Percentiles rank a stretch among this genome's conserved stretches.
These are phyloP conservation scores for Petrocephalus schoutedeni DNA, from an alignment of 2,797 vertebrate species.

Conservation along the genomic window DNA sequence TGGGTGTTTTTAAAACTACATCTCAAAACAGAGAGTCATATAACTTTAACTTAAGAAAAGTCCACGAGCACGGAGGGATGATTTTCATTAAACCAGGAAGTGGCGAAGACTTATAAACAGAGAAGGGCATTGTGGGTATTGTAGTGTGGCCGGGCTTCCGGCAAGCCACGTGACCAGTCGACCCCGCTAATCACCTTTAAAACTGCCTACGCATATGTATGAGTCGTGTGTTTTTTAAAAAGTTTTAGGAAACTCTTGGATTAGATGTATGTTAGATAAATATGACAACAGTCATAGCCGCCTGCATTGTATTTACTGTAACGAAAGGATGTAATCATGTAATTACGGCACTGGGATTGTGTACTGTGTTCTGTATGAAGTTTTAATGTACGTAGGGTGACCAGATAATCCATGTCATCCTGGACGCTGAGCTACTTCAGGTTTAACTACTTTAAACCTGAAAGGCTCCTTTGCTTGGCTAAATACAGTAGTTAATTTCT, in stretches of 20 bases:
- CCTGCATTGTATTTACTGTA: neutral
- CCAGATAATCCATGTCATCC: too few species aligned
- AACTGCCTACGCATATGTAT: neutral
- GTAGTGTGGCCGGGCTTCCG: slow-evolving; percentile 15
- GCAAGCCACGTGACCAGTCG: neutral
- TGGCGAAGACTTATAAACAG: slow-evolving; percentile 22
- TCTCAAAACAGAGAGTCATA: neutral
- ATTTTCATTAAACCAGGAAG: slow-evolving; percentile 17
- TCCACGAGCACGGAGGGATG: neutral
- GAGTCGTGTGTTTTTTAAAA: neutral
- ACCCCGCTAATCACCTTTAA: neutral
- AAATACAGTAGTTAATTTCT: too few species aligned
- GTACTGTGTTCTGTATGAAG: neutral
- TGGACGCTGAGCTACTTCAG: too few species aligned
- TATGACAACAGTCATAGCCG: neutral
- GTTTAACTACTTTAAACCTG: too few species aligned
- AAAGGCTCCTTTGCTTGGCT: too few species aligned
- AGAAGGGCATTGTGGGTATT: slow-evolving; percentile 23
- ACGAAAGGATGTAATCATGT: neutral
- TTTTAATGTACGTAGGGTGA: neutral
- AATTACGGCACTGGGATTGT: neutral
- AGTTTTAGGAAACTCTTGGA: neutral
- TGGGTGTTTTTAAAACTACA: neutral
- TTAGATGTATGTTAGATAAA: neutral
- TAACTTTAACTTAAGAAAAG: neutral